Evolutionary conservation across 2,888 invertebrate species (phyloP).

Genomic region (Eristalis intricaria): DNA sequence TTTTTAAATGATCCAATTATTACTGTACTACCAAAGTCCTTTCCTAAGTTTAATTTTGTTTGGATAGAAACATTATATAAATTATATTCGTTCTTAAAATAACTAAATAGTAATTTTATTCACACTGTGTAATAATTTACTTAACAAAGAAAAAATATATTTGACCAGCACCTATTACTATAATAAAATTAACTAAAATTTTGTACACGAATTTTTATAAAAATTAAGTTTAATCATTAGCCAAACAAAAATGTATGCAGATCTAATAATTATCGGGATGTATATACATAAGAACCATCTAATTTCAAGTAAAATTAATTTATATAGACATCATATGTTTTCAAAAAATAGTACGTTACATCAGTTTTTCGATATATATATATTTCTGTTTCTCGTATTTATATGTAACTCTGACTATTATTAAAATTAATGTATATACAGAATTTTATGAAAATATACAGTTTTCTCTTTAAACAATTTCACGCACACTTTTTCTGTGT

Average conservation of each 20-base stretch:
- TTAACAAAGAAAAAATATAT: too few relatives aligned
- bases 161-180: too few relatives aligned
- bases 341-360: neutral
- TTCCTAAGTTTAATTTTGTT: too few relatives aligned
- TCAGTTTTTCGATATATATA: neutral
- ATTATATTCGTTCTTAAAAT: neutral
- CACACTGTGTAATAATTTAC: neutral
- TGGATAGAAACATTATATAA: too few relatives aligned
- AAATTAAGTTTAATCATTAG: neutral
- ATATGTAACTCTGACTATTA: neutral
- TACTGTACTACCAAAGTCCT: too few relatives aligned
- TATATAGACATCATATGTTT: neutral
- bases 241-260: neutral
- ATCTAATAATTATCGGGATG: neutral
- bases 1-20: too few relatives aligned
- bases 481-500: slow-evolving; percentile 23
- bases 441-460: slow-evolving; percentile 20
- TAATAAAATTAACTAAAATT: too few relatives aligned
- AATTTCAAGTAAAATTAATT: neutral
- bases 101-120: neutral
- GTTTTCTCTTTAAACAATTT: slow-evolving; percentile 1
- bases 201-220: too few relatives aligned
- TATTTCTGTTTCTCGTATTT: neutral
- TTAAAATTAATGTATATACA: slow-evolving; percentile 27
- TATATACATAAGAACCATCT: neutral